phyloP scores from a whole-genome alignment of 2,888 invertebrate species.

The Seira ritae region DNA sequence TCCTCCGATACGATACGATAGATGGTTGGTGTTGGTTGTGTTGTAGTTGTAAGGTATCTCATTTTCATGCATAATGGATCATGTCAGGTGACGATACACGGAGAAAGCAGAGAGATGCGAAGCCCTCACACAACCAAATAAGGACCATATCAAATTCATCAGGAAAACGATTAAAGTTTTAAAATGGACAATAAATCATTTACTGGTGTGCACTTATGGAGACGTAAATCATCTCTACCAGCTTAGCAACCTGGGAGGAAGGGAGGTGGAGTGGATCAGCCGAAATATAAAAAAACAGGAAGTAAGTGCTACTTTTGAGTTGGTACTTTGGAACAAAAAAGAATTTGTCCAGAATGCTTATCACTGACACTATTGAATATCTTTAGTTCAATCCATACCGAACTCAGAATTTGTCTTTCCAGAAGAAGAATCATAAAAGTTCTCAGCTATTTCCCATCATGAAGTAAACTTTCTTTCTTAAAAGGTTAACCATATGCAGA shows the following conservation, averaged over 20 bases:
- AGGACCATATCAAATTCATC: conserved; percentile 44
- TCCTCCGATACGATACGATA: neutral
- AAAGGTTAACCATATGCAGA: no score
- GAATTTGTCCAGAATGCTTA: no score
- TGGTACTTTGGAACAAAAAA: neutral
- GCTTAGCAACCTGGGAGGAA: no score
- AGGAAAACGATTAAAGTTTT: conserved; percentile 49
- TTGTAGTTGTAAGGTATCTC: neutral
- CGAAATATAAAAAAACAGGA: neutral
- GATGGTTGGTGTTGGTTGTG: neutral
- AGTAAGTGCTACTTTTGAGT: neutral
- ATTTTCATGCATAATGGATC: neutral
- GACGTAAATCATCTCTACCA: neutral
- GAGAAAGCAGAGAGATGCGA: no score
- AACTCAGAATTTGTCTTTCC: no score
- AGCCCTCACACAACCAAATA: no score
- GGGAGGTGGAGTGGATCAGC: no score
- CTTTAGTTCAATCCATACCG: no score
- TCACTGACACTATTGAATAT: neutral
- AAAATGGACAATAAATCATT: conserved; percentile 50
- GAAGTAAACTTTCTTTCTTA: no score
- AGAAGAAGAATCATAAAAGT: no score
- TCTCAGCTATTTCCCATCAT: no score
- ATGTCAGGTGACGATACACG: no score
- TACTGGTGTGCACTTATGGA: conserved; percentile 17